phyloP scores from a whole-genome alignment of 2,888 invertebrate species.

The Sinopyrophorus schimmeli region DNA sequence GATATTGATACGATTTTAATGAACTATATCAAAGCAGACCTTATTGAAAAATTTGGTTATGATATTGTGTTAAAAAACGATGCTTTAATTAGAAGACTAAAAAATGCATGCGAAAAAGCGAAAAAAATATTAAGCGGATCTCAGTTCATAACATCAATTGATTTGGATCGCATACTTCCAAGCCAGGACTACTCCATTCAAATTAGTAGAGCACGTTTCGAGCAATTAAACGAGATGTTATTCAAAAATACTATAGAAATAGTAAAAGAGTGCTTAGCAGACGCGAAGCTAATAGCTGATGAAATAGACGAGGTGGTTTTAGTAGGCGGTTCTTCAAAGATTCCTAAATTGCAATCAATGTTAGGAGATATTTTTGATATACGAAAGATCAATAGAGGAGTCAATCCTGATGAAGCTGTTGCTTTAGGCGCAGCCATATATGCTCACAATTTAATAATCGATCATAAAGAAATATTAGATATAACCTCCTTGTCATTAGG shows the following conservation, averaged over 20 bases:
- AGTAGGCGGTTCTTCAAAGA: constrained; percentile 42
- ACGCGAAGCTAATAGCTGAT: constrained; percentile 25
- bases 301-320: constrained; percentile 40
- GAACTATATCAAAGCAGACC: constrained; percentile 25
- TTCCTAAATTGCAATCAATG: constrained; percentile 39
- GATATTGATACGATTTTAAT: constrained; percentile 38
- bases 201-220: constrained; percentile 37
- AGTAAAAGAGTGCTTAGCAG: constrained; percentile 34
- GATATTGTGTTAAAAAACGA: constrained; percentile 23
- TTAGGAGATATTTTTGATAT: constrained; percentile 34
- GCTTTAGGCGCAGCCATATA: constrained; percentile 42
- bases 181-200: no score
- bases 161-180: constrained; percentile 10
- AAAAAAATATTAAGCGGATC: constrained; percentile 33
- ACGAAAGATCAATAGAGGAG: constrained; percentile 32
- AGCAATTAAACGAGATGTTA: constrained; percentile 30
- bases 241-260: constrained; percentile 35
- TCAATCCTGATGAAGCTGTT: constrained; percentile 42
- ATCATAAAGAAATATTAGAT: constrained; percentile 34
- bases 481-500: constrained; percentile 41
- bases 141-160: constrained; percentile 17
- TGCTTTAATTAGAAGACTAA: constrained; percentile 26
- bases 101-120: constrained; percentile 33
- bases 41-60: constrained; percentile 30
- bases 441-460: constrained; percentile 34